Evolutionary conservation across 2,797 vertebrate species (phyloP), one percentile per base, ranked within the genome.

Genomic region (Labroides dimidiatus): DNA sequence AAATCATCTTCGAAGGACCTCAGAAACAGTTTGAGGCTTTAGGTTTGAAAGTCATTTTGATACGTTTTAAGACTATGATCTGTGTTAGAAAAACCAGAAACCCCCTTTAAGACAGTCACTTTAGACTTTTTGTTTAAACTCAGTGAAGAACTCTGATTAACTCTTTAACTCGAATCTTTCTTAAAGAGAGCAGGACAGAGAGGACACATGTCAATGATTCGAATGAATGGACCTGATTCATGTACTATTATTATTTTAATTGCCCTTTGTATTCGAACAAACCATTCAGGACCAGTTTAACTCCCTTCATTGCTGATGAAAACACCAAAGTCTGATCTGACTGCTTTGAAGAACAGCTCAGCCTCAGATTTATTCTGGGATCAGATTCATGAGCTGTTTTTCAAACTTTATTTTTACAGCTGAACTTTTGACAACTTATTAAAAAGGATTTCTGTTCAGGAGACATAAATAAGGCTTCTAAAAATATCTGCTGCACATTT

Each of bases 171-270:
- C 57, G 20, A 27, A 43, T 71, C 62, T 76, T 72, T 52, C 75
- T 62, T 43, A 71, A 55, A 70, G 66, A 53, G 48, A 21, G 45
- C 23, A 64, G 81, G 67, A 60, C 73, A 71, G 74, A 89, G 87
- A 81, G 77, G 75, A 69, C 81, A 75, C 55, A 86, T 87, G 85
- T 88, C 84, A 89, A 20, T 44, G 36, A 52, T 23, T 50, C 69
- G n/a, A 80, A 50, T 13, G 1, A 23, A 30, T 19, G 20, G n/a
- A 72, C 44, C n/a, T 56, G 6, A 19, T 27, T 16, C n/a, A 30
- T 17, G 16, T 43, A 14, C 17, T 14, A 15, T 23, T 23, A 6
- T 23, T 23, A 15, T 15, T 6, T 16, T 42, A 6, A 42, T 42
- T 6, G 17, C 14, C 14, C 41, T 42, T 42, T 42, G 15, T 42